A percentile compares a stretch with the other conserved stretches of the same genome.
Evolutionary conservation across 2,888 invertebrate species (phyloP).

Genomic region (Fragum whitleyi): DNA sequence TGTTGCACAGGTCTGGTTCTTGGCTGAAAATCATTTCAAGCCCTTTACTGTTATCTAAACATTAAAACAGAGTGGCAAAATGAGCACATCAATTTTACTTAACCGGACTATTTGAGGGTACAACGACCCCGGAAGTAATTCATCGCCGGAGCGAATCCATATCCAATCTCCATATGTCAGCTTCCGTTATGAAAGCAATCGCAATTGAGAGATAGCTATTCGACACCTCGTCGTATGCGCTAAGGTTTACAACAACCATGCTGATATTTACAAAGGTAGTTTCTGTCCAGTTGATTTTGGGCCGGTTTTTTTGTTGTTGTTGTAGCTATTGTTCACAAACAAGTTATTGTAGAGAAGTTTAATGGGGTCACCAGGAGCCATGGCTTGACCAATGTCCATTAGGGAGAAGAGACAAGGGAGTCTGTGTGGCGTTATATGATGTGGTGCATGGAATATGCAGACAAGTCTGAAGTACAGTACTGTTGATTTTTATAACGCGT

Average conservation of each 20-base stretch:
- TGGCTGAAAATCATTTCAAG: no score
- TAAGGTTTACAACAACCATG: slow-evolving; percentile 33
- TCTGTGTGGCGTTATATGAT: no score
- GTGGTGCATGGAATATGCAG: no score
- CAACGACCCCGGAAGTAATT: slow-evolving; percentile 28
- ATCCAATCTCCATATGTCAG: slow-evolving; percentile 52
- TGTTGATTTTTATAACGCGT: no score
- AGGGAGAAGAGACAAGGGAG: no score
- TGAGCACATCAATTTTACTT: no score
- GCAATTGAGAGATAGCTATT: slow-evolving; percentile 34
- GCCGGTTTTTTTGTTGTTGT: slow-evolving; percentile 51
- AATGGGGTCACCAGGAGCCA: not conserved
- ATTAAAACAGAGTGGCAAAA: no score
- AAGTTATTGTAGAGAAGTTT: slow-evolving; percentile 25
- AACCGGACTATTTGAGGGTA: no score
- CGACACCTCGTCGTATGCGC: slow-evolving; percentile 53
- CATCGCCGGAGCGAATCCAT: slow-evolving; percentile 32
- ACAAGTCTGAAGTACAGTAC: no score
- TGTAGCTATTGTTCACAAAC: slow-evolving; percentile 38
- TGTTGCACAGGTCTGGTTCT: no score
- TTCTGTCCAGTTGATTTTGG: slow-evolving; percentile 35
- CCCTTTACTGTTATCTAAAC: no score
- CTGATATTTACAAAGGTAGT: slow-evolving; percentile 34
- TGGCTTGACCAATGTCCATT: not conserved
- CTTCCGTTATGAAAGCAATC: no score